These are phyloP conservation scores for Luffia ferchaultella DNA, from an alignment of 2,888 invertebrate genomes.

Conservation along the genomic window DNA sequence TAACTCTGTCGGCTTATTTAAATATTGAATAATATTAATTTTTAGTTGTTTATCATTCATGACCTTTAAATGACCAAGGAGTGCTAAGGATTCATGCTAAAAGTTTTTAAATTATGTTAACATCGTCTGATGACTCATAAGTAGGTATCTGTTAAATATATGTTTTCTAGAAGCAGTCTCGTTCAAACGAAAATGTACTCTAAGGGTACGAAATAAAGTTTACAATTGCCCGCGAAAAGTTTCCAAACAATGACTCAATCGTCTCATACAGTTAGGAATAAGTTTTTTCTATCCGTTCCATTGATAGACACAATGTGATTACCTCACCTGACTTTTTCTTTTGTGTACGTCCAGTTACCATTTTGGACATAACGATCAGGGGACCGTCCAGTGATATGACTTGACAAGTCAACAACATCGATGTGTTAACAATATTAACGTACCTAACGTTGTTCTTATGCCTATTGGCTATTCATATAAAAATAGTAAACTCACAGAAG, in stretches of 20 bases:
- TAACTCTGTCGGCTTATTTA: no score
- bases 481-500: no score
- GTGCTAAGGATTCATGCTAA: background rate
- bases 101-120: background rate
- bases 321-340: background rate
- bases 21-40: no score
- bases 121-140: background rate
- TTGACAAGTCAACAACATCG: no score
- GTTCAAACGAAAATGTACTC: background rate
- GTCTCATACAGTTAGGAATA: background rate
- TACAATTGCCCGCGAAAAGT: background rate
- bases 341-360: background rate
- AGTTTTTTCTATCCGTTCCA: background rate
- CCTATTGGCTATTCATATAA: no score
- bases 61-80: background rate
- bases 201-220: background rate
- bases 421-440: no score
- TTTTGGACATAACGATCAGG: background rate
- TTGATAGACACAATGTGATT: background rate
- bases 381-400: no score
- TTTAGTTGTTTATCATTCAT: no score
- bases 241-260: background rate
- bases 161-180: background rate
- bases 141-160: background rate
- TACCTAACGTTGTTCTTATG: no score